Evolutionary conservation across 2,888 invertebrate genomes (phyloP).

Genomic region (Lissonota sp.): DNA sequence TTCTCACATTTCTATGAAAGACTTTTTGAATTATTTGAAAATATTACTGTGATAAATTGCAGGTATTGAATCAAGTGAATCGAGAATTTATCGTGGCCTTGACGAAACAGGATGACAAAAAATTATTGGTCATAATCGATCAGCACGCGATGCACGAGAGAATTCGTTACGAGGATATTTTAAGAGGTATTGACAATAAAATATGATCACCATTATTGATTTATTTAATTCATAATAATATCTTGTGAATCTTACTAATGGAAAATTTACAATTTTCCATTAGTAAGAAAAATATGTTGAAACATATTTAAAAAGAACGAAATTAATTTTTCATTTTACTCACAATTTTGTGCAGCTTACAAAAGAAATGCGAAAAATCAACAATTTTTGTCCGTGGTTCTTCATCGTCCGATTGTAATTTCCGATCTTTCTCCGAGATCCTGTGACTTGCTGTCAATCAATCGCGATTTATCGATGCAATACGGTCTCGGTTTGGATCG

Average conservation of each 20-base stretch:
- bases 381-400: conserved; percentile 70
- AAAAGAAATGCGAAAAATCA: conserved; percentile 77
- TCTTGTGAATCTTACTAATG: too few relatives aligned
- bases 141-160: conserved; percentile 96
- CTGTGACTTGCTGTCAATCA: conserved; percentile 66
- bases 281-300: too few relatives aligned
- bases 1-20: too few relatives aligned
- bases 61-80: conserved; percentile 91
- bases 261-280: too few relatives aligned
- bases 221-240: too few relatives aligned
- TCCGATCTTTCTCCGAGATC: conserved; percentile 67
- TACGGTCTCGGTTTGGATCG: conserved; percentile 86
- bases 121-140: conserved; percentile 89
- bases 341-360: conserved; percentile 84
- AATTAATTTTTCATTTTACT: conserved; percentile 1
- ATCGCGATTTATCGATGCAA: conserved; percentile 84
- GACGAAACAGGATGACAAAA: conserved; percentile 80
- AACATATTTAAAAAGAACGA: too few relatives aligned
- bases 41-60: conserved; percentile 14
- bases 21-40: too few relatives aligned
- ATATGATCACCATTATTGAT: conserved; percentile 33
- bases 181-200: conserved; percentile 50
- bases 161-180: conserved; percentile 89
- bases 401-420: conserved; percentile 74
- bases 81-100: conserved; percentile 89